These are phyloP conservation scores for Microdon myrmicae DNA, from an alignment of 2,888 invertebrate species.

Conservation along the genomic window DNA sequence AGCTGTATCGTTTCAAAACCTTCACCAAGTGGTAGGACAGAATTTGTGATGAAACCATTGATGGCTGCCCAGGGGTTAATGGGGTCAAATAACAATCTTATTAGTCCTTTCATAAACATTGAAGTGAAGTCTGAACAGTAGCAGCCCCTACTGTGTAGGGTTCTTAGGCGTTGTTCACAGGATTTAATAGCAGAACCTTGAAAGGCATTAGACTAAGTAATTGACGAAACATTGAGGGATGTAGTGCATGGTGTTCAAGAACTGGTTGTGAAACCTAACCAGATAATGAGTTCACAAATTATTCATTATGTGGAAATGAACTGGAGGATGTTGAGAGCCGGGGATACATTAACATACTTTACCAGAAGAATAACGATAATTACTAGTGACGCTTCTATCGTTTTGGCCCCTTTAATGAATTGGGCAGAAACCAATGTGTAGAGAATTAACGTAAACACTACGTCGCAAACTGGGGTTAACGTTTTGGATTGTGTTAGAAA, in stretches of 20 bases:
- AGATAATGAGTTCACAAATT: conserved; percentile 44
- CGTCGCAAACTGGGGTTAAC: no score
- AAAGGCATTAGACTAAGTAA: conserved; percentile 32
- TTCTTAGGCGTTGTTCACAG: conserved; percentile 1
- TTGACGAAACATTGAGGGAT: conserved; percentile 10
- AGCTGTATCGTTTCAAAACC: no score
- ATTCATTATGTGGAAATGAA: no score
- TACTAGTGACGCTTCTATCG: no score
- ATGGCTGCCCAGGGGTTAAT: conserved; percentile 32
- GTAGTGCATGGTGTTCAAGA: conserved; percentile 12
- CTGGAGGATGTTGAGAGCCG: no score
- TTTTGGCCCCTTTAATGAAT: no score
- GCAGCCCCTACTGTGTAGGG: conserved; percentile 3
- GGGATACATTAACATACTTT: no score
- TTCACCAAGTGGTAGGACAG: not conserved
- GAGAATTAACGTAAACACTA: no score
- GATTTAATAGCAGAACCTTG: conserved; percentile 15
- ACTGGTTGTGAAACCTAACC: no score
- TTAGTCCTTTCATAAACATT: conserved; percentile 37
- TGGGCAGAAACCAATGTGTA: no score
- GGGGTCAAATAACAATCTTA: conserved; percentile 36
- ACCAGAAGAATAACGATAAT: no score
- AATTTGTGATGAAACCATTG: conserved; percentile 29
- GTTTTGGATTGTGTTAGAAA: no score
- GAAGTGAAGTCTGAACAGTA: conserved; percentile 23